phyloP scores from a whole-genome alignment of 2,797 vertebrate species.

The Jordanella pulchra region DNA sequence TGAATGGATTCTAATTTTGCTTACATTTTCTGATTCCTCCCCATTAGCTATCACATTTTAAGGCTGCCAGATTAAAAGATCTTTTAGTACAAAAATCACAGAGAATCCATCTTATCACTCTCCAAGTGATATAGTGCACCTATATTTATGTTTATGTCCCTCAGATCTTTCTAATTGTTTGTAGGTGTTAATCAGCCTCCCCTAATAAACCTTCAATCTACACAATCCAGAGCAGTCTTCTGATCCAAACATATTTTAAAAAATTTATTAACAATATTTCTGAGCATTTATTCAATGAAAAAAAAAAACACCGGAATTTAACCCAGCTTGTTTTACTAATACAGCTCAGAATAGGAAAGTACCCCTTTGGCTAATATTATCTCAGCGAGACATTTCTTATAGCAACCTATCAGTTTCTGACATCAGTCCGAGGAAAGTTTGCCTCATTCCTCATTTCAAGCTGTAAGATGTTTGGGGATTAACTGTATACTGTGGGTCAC shows the following conservation, averaged over 20 bases:
- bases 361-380: not conserved
- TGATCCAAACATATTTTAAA: not conserved
- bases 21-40: not conserved
- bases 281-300: not conserved
- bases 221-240: not conserved
- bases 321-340: not conserved
- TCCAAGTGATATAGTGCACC: not conserved
- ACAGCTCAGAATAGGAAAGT: not conserved
- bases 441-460: too few relatives aligned
- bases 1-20: not conserved
- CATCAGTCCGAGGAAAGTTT: too few relatives aligned
- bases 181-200: not conserved
- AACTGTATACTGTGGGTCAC: not conserved
- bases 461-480: not conserved
- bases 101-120: not conserved
- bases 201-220: not conserved
- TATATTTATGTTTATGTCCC: not conserved
- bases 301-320: not conserved
- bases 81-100: not conserved
- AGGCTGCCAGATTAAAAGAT: not conserved
- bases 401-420: too few relatives aligned
- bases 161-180: not conserved
- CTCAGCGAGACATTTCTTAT: too few relatives aligned
- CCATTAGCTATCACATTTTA: not conserved
- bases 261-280: not conserved